Evolutionary conservation across 2,113 vertebrate genomes (phyloP).

Genomic region (Rana temporaria): DNA sequence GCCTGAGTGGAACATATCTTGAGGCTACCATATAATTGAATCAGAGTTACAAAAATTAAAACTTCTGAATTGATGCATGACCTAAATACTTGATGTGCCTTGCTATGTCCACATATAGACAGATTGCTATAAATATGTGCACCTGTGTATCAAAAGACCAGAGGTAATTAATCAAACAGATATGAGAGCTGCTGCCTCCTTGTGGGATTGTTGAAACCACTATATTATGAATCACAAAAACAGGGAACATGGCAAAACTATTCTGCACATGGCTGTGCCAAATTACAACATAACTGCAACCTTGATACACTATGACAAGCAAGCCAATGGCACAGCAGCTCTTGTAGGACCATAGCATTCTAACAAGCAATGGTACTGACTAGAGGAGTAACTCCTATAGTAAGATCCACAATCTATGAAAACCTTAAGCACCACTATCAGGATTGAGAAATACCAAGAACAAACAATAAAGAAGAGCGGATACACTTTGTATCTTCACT

Average conservation of each 20-base stretch:
- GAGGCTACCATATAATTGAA: background rate
- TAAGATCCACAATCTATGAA: too few relatives aligned
- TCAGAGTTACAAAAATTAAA: conserved; percentile 16
- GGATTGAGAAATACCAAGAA: too few relatives aligned
- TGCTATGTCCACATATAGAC: conserved; percentile 27
- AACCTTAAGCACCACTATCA: too few relatives aligned
- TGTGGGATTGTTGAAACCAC: conserved; percentile 2
- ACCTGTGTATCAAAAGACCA: conserved; percentile 38
- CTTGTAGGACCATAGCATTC: too few relatives aligned
- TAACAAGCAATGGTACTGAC: too few relatives aligned
- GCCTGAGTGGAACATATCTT: background rate
- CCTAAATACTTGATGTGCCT: conserved; percentile 32
- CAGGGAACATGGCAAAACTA: background rate
- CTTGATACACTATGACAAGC: background rate
- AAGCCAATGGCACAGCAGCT: too few relatives aligned
- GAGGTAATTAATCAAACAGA: conserved; percentile 36
- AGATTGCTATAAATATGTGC: conserved; percentile 36
- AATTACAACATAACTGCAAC: background rate
- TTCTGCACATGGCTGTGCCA: background rate
- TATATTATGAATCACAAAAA: background rate
- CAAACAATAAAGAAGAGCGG: too few relatives aligned
- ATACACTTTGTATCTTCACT: too few relatives aligned
- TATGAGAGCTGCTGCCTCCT: conserved; percentile 7
- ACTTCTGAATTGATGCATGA: conserved; percentile 21
- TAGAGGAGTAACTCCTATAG: too few relatives aligned